These are phyloP conservation scores for Drosophila mojavensis DNA, from an alignment of 1,140 invertebrate genomes.

Conservation along the genomic window DNA sequence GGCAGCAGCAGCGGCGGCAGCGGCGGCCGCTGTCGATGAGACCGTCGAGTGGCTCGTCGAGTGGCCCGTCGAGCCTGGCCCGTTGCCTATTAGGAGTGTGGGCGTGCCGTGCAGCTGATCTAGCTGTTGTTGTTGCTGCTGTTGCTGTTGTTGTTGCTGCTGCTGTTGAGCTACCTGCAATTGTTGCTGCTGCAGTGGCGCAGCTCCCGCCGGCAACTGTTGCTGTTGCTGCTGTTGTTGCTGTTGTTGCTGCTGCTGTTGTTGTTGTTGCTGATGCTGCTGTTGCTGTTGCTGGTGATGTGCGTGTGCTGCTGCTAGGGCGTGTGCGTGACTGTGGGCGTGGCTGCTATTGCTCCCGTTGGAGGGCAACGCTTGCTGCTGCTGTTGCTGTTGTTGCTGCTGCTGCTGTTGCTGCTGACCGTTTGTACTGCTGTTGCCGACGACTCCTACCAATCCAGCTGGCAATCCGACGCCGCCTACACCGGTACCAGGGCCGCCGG, in stretches of 20 bases:
- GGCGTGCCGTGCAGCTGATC: slow-evolving; percentile 39
- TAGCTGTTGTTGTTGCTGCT: slow-evolving; percentile 46
- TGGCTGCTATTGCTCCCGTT: slow-evolving; percentile 43
- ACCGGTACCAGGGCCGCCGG: slow-evolving; percentile 84
- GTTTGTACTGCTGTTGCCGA: slow-evolving; percentile 69
- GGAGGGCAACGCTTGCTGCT: slow-evolving; percentile 30
- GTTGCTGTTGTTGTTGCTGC: slow-evolving; percentile 48
- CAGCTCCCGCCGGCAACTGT: too few species aligned
- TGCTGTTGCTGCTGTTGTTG: slow-evolving; percentile 36
- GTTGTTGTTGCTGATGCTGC: slow-evolving; percentile 63
- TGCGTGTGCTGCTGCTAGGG: slow-evolving; percentile 60
- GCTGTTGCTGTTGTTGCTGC: slow-evolving; percentile 39
- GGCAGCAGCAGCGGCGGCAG: slow-evolving; percentile 73
- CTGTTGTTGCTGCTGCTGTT: slow-evolving; percentile 47
- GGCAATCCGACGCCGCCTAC: slow-evolving; percentile 60
- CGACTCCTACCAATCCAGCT: slow-evolving; percentile 83
- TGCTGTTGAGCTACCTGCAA: slow-evolving; percentile 30
- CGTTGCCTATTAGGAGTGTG: slow-evolving; percentile 68
- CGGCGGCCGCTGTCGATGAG: slow-evolving; percentile 47
- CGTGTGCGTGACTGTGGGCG: slow-evolving; percentile 63
- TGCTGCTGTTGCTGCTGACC: slow-evolving; percentile 49
- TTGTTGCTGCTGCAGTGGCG: slow-evolving; percentile 45
- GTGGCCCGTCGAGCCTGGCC: slow-evolving; percentile 78
- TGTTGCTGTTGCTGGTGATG: slow-evolving; percentile 76
- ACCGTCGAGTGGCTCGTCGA: slow-evolving; percentile 77